These are phyloP conservation scores for Argyresthia goedartella DNA, from an alignment of 2,888 invertebrate genomes.

Conservation along the genomic window DNA sequence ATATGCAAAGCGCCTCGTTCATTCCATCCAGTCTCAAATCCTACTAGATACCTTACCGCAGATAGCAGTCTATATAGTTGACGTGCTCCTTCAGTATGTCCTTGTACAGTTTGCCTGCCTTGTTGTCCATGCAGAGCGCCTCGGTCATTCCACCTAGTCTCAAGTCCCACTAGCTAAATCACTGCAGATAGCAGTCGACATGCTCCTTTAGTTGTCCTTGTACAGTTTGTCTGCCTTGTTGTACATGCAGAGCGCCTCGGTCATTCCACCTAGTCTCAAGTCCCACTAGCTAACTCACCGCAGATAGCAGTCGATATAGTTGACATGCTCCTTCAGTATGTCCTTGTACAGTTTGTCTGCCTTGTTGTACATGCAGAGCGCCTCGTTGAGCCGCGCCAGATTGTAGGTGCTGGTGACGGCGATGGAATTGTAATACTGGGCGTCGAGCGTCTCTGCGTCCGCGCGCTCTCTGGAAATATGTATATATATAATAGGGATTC, in stretches of 20 bases:
- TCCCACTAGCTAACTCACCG: conserved; percentile 32
- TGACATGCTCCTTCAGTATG: conserved; percentile 96
- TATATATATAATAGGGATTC: too few relatives aligned
- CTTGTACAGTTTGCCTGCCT: conserved; percentile 96
- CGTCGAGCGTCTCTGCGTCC: conserved; percentile 86
- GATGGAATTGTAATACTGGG: conserved; percentile 95
- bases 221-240: too few relatives aligned
- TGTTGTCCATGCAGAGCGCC: conserved; percentile 91
- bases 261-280: too few relatives aligned
- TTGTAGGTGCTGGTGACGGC: conserved; percentile 98
- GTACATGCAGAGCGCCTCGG: too few relatives aligned
- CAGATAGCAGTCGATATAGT: conserved; percentile 95
- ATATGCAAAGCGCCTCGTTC: conserved; percentile 92
- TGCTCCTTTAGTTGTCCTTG: too few relatives aligned
- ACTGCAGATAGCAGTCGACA: too few relatives aligned
- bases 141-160: conserved; percentile 95
- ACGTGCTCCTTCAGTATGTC: conserved; percentile 97
- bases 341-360: conserved; percentile 98
- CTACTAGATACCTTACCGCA: conserved; percentile 88
- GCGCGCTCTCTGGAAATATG: conserved; percentile 75
- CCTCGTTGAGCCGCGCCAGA: conserved; percentile 93
- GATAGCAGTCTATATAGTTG: conserved; percentile 95
- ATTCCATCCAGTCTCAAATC: conserved; percentile 96
- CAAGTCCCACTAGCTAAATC: conserved; percentile 89
- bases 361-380: conserved; percentile 90